Evolutionary conservation across 2,888 invertebrate species (phyloP), one percentile per base, ranked within the genome.

Genomic region (Microctonus hyperodae): DNA sequence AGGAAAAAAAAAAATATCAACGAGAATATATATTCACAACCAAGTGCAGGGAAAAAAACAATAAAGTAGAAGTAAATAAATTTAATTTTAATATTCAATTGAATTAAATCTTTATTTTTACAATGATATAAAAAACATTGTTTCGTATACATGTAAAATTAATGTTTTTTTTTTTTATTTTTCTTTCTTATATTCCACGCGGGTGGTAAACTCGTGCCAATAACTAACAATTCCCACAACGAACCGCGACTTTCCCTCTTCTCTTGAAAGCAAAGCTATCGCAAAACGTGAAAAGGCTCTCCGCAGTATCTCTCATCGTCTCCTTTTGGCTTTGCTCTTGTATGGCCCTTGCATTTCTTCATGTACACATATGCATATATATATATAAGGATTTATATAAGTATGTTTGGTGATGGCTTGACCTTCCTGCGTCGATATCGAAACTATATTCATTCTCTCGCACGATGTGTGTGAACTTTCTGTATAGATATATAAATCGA

Each of bases 271-370:
- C 66, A 64, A 74, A 76, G 78, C 81, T 83, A 83, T 83, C 83
- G 79, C 72, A 74, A 75, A 83, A 83, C 83, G 81, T 76, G 83
- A 83, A 81, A 83, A 83, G 76, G 82, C 83, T 83, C 81, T 83
- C 72, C 74, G 76, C 75, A 78, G 76, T 82, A 82, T 82, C 82
- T 78, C 74, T 72, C 61, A 64, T 64, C 69, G 16, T 28, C 33
- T 31, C 55, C 31, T 31, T 55, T 55, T 28, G 28, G 20, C 55
- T 55, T 31, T 55, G 5, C 16, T 31, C 16, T 31, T 55, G n/a
- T 16, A 5, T 16, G 16, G 44, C 44, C 16, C 44, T 44, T 44
- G 5, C 44, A 16, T n/a, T 20, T n/a, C 16, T 40, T 40, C 44
- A 44, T 44, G 16, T 44, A 44, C 16, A 16, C 16, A 44, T 44